Evolutionary conservation across 1,140 invertebrate genomes (phyloP), one percentile per base, ranked within the genome.

Genomic region (Drosophila navojoa): DNA sequence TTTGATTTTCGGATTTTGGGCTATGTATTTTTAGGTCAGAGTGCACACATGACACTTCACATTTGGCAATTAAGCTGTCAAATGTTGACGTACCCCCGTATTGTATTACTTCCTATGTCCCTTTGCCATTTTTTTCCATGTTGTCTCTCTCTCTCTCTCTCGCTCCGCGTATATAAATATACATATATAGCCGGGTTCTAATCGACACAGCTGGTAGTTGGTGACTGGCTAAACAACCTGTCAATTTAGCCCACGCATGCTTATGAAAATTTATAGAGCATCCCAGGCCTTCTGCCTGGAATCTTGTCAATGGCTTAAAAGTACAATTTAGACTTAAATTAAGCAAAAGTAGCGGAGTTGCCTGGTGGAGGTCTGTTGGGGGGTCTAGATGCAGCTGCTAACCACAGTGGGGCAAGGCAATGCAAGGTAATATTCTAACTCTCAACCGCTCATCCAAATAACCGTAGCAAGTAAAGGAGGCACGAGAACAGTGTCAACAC

Each of bases 291-390:
- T 40, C 42, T 25, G 54, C 38, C 47, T 60, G 64, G 44, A 57
- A 22, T 22, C 19, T 22, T 59, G 54, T 1, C 67, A 77, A 71
- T 81, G 57, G 71, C 69, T 81, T 77, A 77, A 84, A 85, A 90
- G 77, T 66, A 79, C 66, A 90, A 75, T 79, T 73, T 79, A 81
- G 62, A 68, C 85, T 64, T 79, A 69, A 78, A 72, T 74, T 66
- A 42, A 47, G 57, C 27, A 50, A 27, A 9, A 19, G 16, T 42
- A 45, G 57, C 25, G 47, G 54, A 32, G 19, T 4, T 55, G 27
- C 6, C 29, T 3, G 57, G 27, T 16, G 5, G 7, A 19, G 53
- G 52, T 5, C 13, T 22, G 1, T 42, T 13, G 13, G 38, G 10
- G 9, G 3, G 38, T 10, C 38, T 40, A 15, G 9, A 15, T 42